Conservation (phyloP, 2,888 invertebrate genomes). For the Phanerotoma sp. region DNA sequence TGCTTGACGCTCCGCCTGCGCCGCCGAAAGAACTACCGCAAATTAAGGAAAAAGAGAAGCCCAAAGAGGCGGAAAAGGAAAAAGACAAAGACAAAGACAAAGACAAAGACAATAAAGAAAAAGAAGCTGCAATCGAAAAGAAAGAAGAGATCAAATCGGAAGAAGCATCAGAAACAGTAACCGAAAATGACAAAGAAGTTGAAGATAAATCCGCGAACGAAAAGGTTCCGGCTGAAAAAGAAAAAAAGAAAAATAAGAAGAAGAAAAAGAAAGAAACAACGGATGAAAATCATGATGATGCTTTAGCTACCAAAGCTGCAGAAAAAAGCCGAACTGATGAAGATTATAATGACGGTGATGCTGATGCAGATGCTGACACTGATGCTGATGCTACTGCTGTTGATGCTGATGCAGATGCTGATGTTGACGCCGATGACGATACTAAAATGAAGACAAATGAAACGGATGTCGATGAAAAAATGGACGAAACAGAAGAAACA, state of each 20-base stretch:
- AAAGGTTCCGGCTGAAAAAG: conserved; percentile 13
- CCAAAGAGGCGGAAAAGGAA: conserved; percentile 31
- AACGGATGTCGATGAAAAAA: conserved; percentile 24
- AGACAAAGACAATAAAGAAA: conserved; percentile 8
- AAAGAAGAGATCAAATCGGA: conserved; percentile 20
- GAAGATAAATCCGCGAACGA: conserved; percentile 27
- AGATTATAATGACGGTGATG: neutral
- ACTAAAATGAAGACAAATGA: conserved; percentile 34
- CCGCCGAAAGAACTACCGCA: conserved; percentile 35
- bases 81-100: conserved; percentile 39
- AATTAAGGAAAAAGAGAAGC: conserved; percentile 39
- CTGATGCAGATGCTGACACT: conserved; percentile 1
- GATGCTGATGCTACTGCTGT: conserved; percentile 32
- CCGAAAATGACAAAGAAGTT: neutral
- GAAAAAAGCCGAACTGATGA: conserved; percentile 18
- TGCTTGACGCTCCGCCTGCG: conserved; percentile 66
- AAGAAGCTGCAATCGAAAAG: no score
- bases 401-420: conserved; percentile 24
- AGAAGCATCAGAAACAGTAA: neutral
- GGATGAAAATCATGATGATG: conserved; percentile 26
- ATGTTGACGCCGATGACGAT: conserved; percentile 12
- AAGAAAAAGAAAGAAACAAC: conserved; percentile 46
- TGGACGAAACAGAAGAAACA: neutral
- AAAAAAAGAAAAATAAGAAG: conserved; percentile 42
- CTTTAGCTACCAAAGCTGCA: conserved; percentile 46